These are phyloP conservation scores for Tachysurus vachellii DNA, from an alignment of 2,113 vertebrate species.

Conservation along the genomic window DNA sequence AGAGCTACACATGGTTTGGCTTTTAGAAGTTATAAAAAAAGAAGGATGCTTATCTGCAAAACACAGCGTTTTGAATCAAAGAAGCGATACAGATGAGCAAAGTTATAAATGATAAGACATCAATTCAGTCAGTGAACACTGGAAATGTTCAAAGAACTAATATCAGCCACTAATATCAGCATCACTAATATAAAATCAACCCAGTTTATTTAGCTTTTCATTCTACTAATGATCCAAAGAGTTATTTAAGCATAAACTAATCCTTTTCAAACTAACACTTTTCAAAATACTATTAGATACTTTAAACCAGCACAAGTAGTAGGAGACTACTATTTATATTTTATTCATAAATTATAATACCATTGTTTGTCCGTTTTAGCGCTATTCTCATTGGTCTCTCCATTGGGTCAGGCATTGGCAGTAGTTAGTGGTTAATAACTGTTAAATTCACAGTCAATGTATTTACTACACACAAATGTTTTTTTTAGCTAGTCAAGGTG, in stretches of 20 bases:
- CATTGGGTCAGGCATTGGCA: neutral
- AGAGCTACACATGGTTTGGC: neutral
- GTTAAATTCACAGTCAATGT: neutral
- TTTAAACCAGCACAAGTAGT: neutral
- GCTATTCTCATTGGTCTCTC: neutral
- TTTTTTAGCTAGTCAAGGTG: neutral
- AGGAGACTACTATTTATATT: neutral
- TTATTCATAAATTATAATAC: neutral
- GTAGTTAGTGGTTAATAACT: neutral
- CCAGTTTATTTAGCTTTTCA: slow-evolving; percentile 33
- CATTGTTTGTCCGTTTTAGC: neutral
- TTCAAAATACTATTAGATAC: neutral
- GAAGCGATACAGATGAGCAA: slow-evolving; percentile 20
- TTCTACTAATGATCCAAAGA: slow-evolving; percentile 7
- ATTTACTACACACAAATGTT: neutral
- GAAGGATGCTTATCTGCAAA: slow-evolving; percentile 8
- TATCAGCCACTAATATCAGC: neutral
- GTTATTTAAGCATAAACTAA: neutral
- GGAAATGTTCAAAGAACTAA: slow-evolving; percentile 5
- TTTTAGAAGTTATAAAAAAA: neutral
- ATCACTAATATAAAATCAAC: no score
- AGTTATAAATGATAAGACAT: slow-evolving; percentile 5
- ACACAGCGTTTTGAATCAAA: slow-evolving; percentile 42
- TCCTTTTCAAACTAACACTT: neutral
- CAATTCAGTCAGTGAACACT: neutral